Evolutionary conservation across 2,888 invertebrate species (phyloP).

Genomic region (Tachina lurida): DNA sequence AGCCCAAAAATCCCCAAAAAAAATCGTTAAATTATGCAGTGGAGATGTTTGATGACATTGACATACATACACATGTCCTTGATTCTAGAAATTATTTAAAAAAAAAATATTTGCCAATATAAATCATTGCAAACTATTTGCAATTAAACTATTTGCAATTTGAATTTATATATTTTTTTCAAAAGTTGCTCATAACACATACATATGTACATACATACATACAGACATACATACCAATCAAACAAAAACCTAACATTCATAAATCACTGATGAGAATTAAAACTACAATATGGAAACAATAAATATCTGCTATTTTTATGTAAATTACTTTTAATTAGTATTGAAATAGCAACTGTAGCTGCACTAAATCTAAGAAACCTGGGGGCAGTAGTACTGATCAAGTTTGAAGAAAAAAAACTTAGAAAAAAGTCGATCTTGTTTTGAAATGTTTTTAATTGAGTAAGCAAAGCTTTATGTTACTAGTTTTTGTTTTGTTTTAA

Average conservation of each 20-base stretch:
- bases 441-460: constrained; percentile 24
- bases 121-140: neutral
- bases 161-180: neutral
- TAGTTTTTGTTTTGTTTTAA: constrained; percentile 37
- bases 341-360: constrained; percentile 38
- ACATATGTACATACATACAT: no score
- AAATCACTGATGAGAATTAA: constrained; percentile 51
- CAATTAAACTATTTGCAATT: constrained; percentile 14
- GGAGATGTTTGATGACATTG: no score
- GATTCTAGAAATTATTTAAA: no score
- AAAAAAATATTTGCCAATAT: neutral
- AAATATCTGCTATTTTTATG: constrained; percentile 39
- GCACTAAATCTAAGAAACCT: neutral
- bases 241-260: constrained; percentile 6
- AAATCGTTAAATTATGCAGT: no score
- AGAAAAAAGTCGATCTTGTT: constrained; percentile 59
- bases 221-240: neutral
- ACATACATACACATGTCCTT: no score
- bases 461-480: constrained; percentile 20
- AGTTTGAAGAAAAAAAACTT: constrained; percentile 13
- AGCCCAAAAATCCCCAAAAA: no score
- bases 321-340: constrained; percentile 64
- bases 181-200: constrained; percentile 1
- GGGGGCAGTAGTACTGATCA: constrained; percentile 30
- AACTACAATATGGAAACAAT: constrained; percentile 38